Percentiles rank a stretch among this genome's conserved stretches.
These are phyloP conservation scores for Rhynchomys soricoides DNA, from an alignment of 2,113 vertebrate species.

Conservation along the genomic window DNA sequence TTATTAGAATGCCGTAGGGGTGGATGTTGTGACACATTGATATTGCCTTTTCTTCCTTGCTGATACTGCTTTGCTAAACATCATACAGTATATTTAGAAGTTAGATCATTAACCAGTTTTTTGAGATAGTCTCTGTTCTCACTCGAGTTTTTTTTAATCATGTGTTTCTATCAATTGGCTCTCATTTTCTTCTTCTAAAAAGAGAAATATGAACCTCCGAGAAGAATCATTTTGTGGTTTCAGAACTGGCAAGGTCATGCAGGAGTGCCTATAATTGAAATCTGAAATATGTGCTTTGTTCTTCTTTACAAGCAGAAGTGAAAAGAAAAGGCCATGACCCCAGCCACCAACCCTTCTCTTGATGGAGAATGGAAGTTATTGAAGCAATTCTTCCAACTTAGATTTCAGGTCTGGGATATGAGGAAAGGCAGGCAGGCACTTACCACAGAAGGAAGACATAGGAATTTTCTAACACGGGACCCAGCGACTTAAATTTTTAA, in stretches of 20 bases:
- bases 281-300: slow-evolving; percentile 55
- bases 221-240: slow-evolving; percentile 51
- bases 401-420: slow-evolving; percentile 7
- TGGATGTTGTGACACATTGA: background rate
- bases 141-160: slow-evolving; percentile 33
- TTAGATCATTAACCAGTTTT: slow-evolving; percentile 60
- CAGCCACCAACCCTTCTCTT: background rate
- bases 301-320: slow-evolving; percentile 44
- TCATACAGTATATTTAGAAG: slow-evolving; percentile 49
- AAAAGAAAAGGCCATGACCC: slow-evolving; percentile 26
- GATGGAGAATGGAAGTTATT: slow-evolving; percentile 41
- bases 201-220: slow-evolving; percentile 35
- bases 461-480: background rate
- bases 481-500: background rate
- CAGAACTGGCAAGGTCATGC: slow-evolving; percentile 56
- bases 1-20: slow-evolving; percentile 24
- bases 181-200: slow-evolving; percentile 62
- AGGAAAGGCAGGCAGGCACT: background rate
- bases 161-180: slow-evolving; percentile 53
- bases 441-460: background rate
- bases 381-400: slow-evolving; percentile 39
- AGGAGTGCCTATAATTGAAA: slow-evolving; percentile 63
- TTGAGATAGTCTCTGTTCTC: slow-evolving; percentile 55
- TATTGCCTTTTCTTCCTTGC: slow-evolving; percentile 36
- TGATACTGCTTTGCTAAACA: slow-evolving; percentile 67